Conservation (phyloP, 1,140 invertebrate species). For the Xylocopa sonorina region DNA sequence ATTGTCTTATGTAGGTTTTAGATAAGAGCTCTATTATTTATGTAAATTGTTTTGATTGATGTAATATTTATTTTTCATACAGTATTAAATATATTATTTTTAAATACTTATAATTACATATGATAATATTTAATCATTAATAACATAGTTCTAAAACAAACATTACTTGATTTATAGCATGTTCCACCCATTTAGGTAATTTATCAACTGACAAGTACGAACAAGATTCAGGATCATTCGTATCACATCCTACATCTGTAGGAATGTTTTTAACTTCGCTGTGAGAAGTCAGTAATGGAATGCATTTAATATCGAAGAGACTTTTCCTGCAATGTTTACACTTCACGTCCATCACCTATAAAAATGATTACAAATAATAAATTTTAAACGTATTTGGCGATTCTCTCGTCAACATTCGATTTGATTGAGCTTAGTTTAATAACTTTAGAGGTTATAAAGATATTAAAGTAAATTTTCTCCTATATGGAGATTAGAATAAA, state of each 20-base stretch:
- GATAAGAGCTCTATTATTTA: background rate
- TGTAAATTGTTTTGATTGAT: slow-evolving; percentile 9
- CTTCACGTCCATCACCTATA: slow-evolving; percentile 72
- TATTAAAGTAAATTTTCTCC: background rate
- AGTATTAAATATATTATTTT: background rate
- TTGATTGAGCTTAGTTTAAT: background rate
- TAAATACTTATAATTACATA: slow-evolving; percentile 16
- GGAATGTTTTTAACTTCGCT: slow-evolving; percentile 59
- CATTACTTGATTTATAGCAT: slow-evolving; percentile 69
- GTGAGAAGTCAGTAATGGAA: slow-evolving; percentile 69
- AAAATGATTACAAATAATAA: slow-evolving; percentile 5
- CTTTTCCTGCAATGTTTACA: slow-evolving; percentile 74
- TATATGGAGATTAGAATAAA: no score
- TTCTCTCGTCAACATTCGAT: background rate
- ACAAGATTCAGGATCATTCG: slow-evolving; percentile 67
- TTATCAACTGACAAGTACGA: slow-evolving; percentile 71
- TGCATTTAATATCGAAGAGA: slow-evolving; percentile 69
- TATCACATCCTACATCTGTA: slow-evolving; percentile 64
- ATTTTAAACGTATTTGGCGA: background rate
- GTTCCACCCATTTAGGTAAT: slow-evolving; percentile 73
- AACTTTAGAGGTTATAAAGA: slow-evolving; percentile 15
- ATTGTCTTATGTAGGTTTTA: background rate
- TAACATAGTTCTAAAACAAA: slow-evolving; percentile 24
- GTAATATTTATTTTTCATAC: slow-evolving; percentile 8
- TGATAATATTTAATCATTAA: background rate